A percentile compares a stretch with the other conserved stretches of the same genome.
These are phyloP conservation scores for Baryphthengus martii DNA, from an alignment of 2,113 vertebrate species.

Conservation along the genomic window DNA sequence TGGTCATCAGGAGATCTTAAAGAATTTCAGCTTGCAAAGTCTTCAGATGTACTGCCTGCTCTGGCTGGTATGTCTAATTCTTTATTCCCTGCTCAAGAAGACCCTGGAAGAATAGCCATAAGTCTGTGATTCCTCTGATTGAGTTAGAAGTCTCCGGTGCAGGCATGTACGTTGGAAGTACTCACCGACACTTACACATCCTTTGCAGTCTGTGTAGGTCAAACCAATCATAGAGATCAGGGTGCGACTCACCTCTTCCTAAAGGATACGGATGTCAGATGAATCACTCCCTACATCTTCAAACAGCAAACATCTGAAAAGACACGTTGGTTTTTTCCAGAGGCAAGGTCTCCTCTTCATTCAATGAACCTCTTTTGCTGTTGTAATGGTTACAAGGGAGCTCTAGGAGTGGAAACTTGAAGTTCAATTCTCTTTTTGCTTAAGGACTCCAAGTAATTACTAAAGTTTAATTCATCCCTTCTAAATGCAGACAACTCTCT, in stretches of 20 bases:
- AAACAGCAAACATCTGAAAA: not conserved
- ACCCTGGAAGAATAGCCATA: not conserved
- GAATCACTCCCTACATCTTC: not conserved
- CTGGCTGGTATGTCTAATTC: not conserved
- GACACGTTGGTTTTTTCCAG: not conserved
- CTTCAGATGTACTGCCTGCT: fast-evolving
- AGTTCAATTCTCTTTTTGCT: not conserved
- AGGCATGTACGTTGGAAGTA: not conserved
- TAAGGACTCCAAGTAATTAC: not conserved
- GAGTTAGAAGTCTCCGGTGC: not conserved
- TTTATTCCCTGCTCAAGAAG: not conserved
- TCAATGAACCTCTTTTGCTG: not conserved
- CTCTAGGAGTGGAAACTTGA: not conserved
- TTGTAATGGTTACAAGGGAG: not conserved
- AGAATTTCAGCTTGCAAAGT: not conserved
- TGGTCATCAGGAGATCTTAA: not conserved
- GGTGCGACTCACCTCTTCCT: not conserved
- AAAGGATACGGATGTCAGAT: not conserved
- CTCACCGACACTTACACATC: not conserved
- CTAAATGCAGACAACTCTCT: not conserved
- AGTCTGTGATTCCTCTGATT: not conserved
- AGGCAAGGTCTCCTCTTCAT: not conserved
- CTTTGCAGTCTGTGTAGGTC: not conserved
- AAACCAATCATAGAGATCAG: not conserved
- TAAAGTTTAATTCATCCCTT: not conserved